A percentile compares a stretch with the other conserved stretches of the same genome.
These are phyloP conservation scores for Channa maculata DNA, from an alignment of 2,113 vertebrate species.

Conservation along the genomic window DNA sequence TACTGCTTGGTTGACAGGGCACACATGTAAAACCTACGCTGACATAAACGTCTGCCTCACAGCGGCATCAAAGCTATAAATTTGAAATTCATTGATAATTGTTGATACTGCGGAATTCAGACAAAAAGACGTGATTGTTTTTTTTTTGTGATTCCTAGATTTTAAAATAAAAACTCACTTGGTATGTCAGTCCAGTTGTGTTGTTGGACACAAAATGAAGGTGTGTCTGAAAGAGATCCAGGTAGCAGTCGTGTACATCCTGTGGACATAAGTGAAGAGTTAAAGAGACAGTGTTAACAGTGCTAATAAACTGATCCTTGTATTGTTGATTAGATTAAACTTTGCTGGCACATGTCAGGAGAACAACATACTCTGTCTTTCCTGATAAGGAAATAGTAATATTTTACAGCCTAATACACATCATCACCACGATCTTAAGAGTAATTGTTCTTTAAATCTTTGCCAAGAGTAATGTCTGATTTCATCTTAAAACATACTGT, in stretches of 20 bases:
- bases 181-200: conserved; percentile 88
- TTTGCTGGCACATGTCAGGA: background rate
- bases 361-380: too few relatives aligned
- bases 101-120: background rate
- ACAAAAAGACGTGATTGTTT: background rate
- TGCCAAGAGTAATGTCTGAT: background rate
- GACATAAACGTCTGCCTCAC: background rate
- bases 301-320: too few relatives aligned
- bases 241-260: conserved; percentile 92
- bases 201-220: conserved; percentile 94
- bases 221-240: conserved; percentile 94
- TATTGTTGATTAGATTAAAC: conserved; percentile 2
- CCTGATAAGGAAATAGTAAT: background rate
- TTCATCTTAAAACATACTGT: background rate
- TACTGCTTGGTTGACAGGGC: conserved; percentile 58
- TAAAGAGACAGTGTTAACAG: background rate
- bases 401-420: background rate
- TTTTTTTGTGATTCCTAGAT: background rate
- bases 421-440: background rate
- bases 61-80: background rate
- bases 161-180: conserved; percentile 80
- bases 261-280: conserved; percentile 59
- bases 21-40: conserved; percentile 10
- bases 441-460: background rate
- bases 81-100: background rate